These are phyloP conservation scores for Lymantria dispar DNA, from an alignment of 2,888 invertebrate species.

Conservation along the genomic window DNA sequence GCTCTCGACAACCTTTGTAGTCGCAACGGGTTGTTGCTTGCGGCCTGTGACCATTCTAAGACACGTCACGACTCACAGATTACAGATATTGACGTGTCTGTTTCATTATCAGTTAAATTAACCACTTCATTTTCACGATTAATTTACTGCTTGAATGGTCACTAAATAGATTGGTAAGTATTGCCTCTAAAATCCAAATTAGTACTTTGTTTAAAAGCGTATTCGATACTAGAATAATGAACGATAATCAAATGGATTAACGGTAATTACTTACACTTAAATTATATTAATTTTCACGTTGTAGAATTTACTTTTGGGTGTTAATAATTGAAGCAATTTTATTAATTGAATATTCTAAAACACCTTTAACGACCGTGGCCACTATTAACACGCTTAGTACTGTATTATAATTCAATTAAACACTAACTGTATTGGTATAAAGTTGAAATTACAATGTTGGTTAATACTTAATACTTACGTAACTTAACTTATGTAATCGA, in stretches of 20 bases:
- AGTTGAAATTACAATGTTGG: background rate
- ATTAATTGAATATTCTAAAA: no score
- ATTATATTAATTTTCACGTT: background rate
- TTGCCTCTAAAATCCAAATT: background rate
- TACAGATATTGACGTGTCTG: slow-evolving; percentile 4
- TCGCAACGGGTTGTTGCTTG: slow-evolving; percentile 57
- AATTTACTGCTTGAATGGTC: slow-evolving; percentile 7
- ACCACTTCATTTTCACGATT: slow-evolving; percentile 4
- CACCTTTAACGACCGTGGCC: no score
- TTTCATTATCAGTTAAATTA: slow-evolving; percentile 5
- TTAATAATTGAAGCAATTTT: background rate
- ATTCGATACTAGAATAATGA: background rate
- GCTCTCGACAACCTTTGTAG: slow-evolving; percentile 71
- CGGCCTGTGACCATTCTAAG: slow-evolving; percentile 41
- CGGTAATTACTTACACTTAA: background rate
- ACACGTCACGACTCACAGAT: slow-evolving; percentile 40
- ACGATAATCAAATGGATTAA: background rate
- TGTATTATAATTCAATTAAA: no score
- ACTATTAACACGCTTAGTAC: no score
- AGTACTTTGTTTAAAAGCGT: background rate
- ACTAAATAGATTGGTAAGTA: slow-evolving; percentile 4
- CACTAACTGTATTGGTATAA: background rate
- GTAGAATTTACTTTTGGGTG: background rate
- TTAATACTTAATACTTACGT: background rate
- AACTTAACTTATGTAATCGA: background rate